phyloP scores from a whole-genome alignment of 2,113 vertebrate genomes.

The Chaetodon trifascialis region DNA sequence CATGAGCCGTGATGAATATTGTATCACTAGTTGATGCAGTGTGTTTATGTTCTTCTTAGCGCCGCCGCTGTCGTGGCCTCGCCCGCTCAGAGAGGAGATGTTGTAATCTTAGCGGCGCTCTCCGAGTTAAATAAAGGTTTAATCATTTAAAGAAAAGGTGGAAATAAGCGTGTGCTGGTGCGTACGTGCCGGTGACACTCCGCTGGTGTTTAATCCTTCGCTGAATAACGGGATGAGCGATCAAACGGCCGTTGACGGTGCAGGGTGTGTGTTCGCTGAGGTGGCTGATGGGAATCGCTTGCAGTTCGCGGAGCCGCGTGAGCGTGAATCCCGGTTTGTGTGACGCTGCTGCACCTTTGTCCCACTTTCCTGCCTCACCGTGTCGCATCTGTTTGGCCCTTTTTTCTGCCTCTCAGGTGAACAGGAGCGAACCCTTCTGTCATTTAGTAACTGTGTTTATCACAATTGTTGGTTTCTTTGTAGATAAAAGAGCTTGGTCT shows the following conservation, averaged over 20 bases:
- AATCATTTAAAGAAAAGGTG: background rate
- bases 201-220: background rate
- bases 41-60: too few species aligned
- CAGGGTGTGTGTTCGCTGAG: slow-evolving; percentile 42
- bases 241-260: slow-evolving; percentile 21
- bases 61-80: too few species aligned
- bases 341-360: slow-evolving; percentile 18
- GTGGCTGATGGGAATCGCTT: slow-evolving; percentile 36
- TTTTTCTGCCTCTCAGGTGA: background rate
- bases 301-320: background rate
- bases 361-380: slow-evolving; percentile 13
- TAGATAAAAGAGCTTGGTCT: too few species aligned
- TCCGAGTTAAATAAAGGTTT: too few species aligned
- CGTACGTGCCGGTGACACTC: background rate
- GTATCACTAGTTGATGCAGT: too few species aligned
- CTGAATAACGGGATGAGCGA: slow-evolving; percentile 49
- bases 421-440: too few species aligned
- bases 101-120: too few species aligned
- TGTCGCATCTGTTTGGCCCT: background rate
- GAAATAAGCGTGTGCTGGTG: background rate
- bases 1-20: too few species aligned
- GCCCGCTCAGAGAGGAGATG: too few species aligned
- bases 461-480: too few species aligned
- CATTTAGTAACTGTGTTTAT: background rate
- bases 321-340: slow-evolving; percentile 33